Evolutionary conservation across 2,797 vertebrate species (phyloP).

Genomic region (Phataginus tetradactyla): DNA sequence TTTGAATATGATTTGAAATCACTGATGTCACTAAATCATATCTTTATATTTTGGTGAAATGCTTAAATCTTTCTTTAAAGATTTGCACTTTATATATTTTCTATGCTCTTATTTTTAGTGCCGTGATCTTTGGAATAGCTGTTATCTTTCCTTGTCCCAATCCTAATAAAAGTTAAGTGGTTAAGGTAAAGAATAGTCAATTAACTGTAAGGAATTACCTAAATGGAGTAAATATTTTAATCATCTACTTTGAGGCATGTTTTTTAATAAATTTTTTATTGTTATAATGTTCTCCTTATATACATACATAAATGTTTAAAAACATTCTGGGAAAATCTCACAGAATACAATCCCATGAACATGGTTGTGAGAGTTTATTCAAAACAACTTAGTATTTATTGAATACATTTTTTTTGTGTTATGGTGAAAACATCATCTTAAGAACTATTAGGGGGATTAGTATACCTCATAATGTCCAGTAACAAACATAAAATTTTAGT

Average conservation of each 20-base stretch:
- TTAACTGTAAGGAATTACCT: neutral
- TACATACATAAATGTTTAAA: neutral
- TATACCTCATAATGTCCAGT: neutral
- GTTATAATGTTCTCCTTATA: neutral
- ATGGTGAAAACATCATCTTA: neutral
- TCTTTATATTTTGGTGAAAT: neutral
- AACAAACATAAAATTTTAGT: neutral
- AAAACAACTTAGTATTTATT: neutral
- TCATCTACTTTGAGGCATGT: neutral
- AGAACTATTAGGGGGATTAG: neutral
- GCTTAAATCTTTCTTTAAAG: neutral
- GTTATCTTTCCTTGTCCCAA: neutral
- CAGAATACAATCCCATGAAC: neutral
- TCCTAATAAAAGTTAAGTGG: neutral
- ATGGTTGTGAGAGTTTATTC: neutral
- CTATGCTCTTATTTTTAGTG: neutral
- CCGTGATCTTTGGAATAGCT: neutral
- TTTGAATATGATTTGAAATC: neutral
- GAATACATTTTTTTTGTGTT: neutral
- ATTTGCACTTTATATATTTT: neutral
- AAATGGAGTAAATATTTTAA: neutral
- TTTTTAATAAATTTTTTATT: neutral
- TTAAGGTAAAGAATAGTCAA: neutral
- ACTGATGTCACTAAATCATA: neutral
- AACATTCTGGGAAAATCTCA: neutral